These are phyloP conservation scores for Sinocyclocheilus anophthalmus DNA, from an alignment of 2,113 vertebrate genomes.

Conservation along the genomic window DNA sequence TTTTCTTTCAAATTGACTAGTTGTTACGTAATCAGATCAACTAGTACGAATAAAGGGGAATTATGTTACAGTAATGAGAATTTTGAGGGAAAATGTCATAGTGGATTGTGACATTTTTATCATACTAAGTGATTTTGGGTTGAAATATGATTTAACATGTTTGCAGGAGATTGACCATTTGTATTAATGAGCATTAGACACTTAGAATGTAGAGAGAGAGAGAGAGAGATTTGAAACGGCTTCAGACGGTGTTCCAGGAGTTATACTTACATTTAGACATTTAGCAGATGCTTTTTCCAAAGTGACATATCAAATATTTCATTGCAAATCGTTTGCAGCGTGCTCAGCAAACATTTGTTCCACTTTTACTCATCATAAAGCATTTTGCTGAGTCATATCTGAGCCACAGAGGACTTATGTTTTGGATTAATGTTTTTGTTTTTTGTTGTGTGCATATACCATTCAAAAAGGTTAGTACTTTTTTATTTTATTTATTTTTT, in stretches of 20 bases:
- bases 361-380: background rate
- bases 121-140: background rate
- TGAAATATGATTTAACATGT: background rate
- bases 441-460: background rate
- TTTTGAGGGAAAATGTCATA: background rate
- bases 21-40: background rate
- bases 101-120: background rate
- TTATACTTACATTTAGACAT: background rate
- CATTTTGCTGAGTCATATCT: background rate
- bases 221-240: background rate
- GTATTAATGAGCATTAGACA: background rate
- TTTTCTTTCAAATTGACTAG: background rate
- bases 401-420: background rate
- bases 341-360: background rate
- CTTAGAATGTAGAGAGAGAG: background rate
- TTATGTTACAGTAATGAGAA: background rate
- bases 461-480: background rate
- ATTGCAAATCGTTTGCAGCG: background rate
- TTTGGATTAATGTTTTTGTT: background rate
- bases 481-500: background rate
- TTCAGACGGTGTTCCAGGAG: background rate
- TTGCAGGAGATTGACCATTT: background rate
- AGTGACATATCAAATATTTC: background rate
- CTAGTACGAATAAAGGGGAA: background rate
- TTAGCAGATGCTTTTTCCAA: too few relatives aligned